Conservation (phyloP, 1,140 invertebrate species). For the Whitmania pigra region DNA sequence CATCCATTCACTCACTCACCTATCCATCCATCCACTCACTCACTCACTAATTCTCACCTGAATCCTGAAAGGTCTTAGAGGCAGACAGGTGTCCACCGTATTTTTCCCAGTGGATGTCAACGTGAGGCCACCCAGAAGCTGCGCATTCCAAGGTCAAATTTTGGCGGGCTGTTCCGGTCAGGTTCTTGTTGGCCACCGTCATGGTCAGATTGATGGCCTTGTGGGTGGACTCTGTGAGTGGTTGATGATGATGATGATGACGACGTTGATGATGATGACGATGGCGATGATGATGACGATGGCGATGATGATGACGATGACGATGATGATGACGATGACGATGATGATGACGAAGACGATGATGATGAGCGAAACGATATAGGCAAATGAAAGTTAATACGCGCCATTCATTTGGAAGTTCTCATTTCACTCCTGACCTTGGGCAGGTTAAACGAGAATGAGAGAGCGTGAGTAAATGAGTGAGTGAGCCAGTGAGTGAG, state of each 20-base stretch:
- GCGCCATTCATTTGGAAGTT: no score
- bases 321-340: background rate
- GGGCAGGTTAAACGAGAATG: constrained; percentile 2
- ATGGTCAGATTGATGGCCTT: background rate
- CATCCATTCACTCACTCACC: no score
- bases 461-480: constrained; percentile 19
- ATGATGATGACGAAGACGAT: background rate
- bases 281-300: background rate
- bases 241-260: constrained; percentile 6
- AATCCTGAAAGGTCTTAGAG: background rate
- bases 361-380: no score
- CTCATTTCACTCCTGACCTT: no score
- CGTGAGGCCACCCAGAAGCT: background rate
- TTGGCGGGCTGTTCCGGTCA: background rate
- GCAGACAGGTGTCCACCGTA: constrained; percentile 8
- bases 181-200: constrained; percentile 5
- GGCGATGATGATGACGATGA: background rate
- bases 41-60: background rate
- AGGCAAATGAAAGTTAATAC: no score
- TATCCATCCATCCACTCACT: background rate
- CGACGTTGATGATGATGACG: background rate
- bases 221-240: background rate
- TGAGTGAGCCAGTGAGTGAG: constrained; percentile 13
- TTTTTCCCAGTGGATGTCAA: constrained; percentile 7
- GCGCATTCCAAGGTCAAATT: constrained; percentile 13